phyloP scores from a whole-genome alignment of 2,888 invertebrate species.

The Blastobasis adustella region DNA sequence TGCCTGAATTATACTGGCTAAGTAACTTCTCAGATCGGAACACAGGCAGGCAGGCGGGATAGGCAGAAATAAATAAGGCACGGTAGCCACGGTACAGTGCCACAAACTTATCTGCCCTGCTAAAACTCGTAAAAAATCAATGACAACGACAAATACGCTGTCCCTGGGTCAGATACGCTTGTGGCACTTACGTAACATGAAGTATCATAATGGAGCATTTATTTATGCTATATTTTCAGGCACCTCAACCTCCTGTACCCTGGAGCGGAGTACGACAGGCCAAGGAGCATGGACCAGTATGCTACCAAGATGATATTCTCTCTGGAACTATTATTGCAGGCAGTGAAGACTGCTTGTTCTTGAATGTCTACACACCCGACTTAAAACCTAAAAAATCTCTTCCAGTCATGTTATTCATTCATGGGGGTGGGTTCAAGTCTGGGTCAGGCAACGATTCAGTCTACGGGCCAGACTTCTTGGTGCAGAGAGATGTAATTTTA shows the following conservation, averaged over 20 bases:
- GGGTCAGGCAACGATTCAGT: conserved; percentile 37
- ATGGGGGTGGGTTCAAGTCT: conserved; percentile 34
- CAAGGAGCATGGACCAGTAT: conserved; percentile 28
- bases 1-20: no score
- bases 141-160: no score
- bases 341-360: conserved; percentile 44
- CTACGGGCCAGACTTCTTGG: conserved; percentile 40
- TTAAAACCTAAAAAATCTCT: conserved; percentile 19
- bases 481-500: conserved; percentile 33
- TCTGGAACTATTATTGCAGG: conserved; percentile 17
- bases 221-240: conserved; percentile 14
- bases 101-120: no score
- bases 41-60: no score
- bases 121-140: no score
- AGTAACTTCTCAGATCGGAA: no score
- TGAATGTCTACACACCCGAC: conserved; percentile 45
- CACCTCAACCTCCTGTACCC: conserved; percentile 28
- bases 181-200: no score
- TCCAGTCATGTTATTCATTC: conserved; percentile 47
- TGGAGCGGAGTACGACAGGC: conserved; percentile 44
- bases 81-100: no score
- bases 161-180: no score
- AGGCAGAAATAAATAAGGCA: no score
- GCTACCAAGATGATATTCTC: conserved; percentile 31
- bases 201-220: no score